Percentiles rank a stretch among this genome's conserved stretches.
These are phyloP conservation scores for Oreochromis aureus DNA, from an alignment of 2,113 vertebrate genomes.

Conservation along the genomic window DNA sequence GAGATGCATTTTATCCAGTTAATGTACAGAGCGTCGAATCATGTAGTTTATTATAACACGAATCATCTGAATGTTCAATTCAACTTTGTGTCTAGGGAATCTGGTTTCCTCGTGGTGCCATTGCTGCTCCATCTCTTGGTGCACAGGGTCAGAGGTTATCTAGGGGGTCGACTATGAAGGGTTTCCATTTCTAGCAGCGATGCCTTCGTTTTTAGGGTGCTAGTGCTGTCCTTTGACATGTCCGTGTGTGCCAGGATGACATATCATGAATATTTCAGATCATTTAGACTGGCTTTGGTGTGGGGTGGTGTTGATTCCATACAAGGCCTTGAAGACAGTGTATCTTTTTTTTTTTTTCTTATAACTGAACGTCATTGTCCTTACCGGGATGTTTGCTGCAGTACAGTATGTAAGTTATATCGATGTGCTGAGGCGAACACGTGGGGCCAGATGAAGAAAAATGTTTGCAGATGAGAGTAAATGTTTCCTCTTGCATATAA, in stretches of 20 bases:
- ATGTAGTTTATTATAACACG: neutral
- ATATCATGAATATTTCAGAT: neutral
- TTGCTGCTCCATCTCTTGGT: neutral
- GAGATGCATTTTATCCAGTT: neutral
- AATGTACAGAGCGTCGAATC: conserved; percentile 24
- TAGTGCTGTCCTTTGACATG: neutral
- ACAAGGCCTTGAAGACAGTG: neutral
- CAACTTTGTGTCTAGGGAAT: neutral
- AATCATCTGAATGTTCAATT: conserved; percentile 18
- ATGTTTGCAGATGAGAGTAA: conserved; percentile 30
- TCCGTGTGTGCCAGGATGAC: conserved; percentile 6
- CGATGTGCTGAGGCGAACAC: conserved; percentile 63
- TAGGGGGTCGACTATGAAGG: neutral
- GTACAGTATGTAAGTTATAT: conserved; percentile 73
- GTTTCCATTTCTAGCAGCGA: conserved; percentile 3
- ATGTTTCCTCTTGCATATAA: conserved; percentile 68
- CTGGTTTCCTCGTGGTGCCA: conserved; percentile 25
- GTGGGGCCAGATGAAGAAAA: conserved; percentile 48
- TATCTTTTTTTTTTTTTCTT: conserved; percentile 10
- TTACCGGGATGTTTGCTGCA: conserved; percentile 52
- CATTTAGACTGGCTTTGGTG: neutral
- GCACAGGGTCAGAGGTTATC: neutral
- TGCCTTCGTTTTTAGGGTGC: conserved; percentile 38
- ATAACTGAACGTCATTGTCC: conserved; percentile 39
- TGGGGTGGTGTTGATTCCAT: neutral